Percentiles rank a stretch among this genome's conserved stretches.
phyloP scores from a whole-genome alignment of 2,888 invertebrate species.

The Brachycybe producta region DNA sequence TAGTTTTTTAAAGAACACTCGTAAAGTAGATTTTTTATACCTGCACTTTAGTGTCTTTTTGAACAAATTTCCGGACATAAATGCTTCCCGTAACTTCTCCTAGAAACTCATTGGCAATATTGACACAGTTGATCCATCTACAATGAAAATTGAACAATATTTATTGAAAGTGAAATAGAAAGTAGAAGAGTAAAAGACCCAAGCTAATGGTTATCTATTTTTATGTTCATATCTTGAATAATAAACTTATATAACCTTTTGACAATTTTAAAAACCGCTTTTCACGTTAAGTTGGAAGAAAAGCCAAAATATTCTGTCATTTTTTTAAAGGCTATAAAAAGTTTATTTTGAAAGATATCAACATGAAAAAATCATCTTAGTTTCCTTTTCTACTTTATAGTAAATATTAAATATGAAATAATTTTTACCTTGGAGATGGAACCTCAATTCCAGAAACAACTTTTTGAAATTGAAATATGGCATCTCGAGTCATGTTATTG shows the following conservation, averaged over 20 bases:
- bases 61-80: slow-evolving; percentile 4
- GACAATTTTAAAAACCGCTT: too few species aligned
- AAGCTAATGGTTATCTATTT: too few species aligned
- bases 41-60: slow-evolving; percentile 12
- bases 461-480: slow-evolving; percentile 14
- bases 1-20: too few species aligned
- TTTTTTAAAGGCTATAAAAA: neutral
- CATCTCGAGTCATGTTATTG: slow-evolving; percentile 2
- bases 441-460: slow-evolving; percentile 7
- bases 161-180: too few species aligned
- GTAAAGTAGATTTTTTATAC: neutral
- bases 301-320: neutral
- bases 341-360: neutral
- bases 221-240: too few species aligned
- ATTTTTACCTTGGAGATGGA: slow-evolving; percentile 14
- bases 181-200: too few species aligned
- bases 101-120: slow-evolving; percentile 6
- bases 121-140: slow-evolving; percentile 11
- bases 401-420: slow-evolving; percentile 1
- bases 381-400: neutral
- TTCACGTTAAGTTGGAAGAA: too few species aligned
- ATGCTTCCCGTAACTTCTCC: slow-evolving; percentile 8
- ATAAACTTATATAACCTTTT: neutral
- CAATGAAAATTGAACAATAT: too few species aligned
- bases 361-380: neutral